Base-by-base conservation (phyloP, 2,797 vertebrate species). In the Crenichthys baileyi region DNA sequence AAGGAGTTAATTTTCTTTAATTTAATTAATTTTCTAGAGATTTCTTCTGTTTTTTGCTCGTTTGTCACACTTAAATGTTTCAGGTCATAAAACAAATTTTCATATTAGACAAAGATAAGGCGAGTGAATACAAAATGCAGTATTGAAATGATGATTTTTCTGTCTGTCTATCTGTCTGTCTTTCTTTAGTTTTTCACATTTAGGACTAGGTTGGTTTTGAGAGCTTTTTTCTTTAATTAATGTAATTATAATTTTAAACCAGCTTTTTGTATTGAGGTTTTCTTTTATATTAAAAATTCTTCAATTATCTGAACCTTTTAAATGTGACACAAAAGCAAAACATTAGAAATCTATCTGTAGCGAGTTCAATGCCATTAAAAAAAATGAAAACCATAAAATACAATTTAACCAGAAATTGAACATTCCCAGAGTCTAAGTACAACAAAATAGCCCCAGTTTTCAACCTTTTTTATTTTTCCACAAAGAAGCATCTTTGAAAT, bases 401-500 rank as follows among this genome's bases (percentile, higher is more conserved):
- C 65, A 67, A 29, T n/a, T 44, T 44, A 24, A 46, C 4, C 24
- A n/a, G 24, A 46, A 68, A 44, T 67, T 79, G 76, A 78, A 85
- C 83, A 93, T 94, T 93, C 91, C 31, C 61, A 63, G 31, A 89
- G 85, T 89, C 81, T 91, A 92, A 90, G 83, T 87, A 92, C 90
- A 89, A 92, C 83, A 92, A 94, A 94, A 90, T 82, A 92, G 79
- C 86, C 83, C 88, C 85, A 88, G 90, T 89, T 76, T 91, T 89
- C 90, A 72, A 92, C 75, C 79, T 89, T 88, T 36, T 89, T 91
- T 90, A 91, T 90, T 87, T 50, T 87, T 87, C 75, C 92, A 93
- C 91, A 93, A 92, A 94, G 83, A 91, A 93, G 92, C 87, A 89
- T 88, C 85, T 90, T 86, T 79, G 86, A 90, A 93, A 88, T 85